Evolutionary conservation across 1,140 invertebrate genomes (phyloP), one percentile per base, ranked within the genome.

Genomic region (Meloidogyne floridensis): DNA sequence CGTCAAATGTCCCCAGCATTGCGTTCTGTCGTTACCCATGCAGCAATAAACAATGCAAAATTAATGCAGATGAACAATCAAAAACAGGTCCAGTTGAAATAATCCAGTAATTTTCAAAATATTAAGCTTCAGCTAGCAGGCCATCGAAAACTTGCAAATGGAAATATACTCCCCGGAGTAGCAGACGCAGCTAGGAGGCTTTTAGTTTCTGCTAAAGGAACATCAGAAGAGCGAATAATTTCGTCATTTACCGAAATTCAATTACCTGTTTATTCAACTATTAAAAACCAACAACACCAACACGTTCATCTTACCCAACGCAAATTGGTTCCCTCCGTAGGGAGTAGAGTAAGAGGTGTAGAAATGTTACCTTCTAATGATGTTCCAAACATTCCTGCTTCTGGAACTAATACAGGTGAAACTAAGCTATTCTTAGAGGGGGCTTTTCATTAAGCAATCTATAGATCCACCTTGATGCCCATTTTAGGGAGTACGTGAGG

Each of bases 261-360:
- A 70, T 53, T 42, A 70, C 80, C 32, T 5, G 32, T 72, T 8
- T 9, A 53, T 74, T 69, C n/a, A 47, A 83, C 10, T 74, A 32
- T 20, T 10, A 18, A 20, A 15, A 54, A n/a, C 4, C 18, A 11
- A 3, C 69, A 10, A 74, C 42, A 32, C 32, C 74, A 84, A 15
- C 87, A 80, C 56, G 85, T 86, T 53, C 84, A 85, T n/a, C 72
- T 84, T n/a, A 85, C 84, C 6, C 84, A 85, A 76, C 73, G 84
- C 5, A 65, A 51, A 51, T 72, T 85, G n/a, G 73, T 72, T 42
- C 75, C 84, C 7, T 83, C 74, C 5, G 77, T 71, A 8, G 85
- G 81, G 0, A 73, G 81, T 9, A 69, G 43, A 20, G 86, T 85
- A 15, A 77, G 84, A 10, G 84, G 84, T 56, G 81, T 81, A 4